A percentile compares a stretch with the other conserved stretches of the same genome.
phyloP scores from a whole-genome alignment of 2,113 vertebrate species.

The Delphinapterus leucas region DNA sequence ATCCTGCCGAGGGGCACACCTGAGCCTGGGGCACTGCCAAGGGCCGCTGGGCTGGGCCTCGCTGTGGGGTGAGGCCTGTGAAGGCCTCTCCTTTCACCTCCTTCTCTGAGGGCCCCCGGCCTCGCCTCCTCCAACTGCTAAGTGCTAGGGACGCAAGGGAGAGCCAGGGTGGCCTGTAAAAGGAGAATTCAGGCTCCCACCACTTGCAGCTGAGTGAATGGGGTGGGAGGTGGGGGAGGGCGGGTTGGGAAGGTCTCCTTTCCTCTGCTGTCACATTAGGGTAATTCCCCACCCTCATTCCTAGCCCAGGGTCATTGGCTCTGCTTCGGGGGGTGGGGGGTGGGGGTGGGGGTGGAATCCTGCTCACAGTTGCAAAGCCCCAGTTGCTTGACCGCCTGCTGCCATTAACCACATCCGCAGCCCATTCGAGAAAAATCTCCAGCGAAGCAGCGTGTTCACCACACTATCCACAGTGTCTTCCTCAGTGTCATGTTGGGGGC shows the following conservation, averaged over 20 bases:
- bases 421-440: not conserved
- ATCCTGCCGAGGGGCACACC: not conserved
- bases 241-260: not conserved
- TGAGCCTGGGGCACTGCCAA: not conserved
- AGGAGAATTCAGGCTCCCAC: not conserved
- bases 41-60: not conserved
- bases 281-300: not conserved
- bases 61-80: rapidly evolving
- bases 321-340: not conserved
- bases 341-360: not conserved
- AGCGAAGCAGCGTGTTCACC: not conserved
- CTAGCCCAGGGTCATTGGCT: not conserved
- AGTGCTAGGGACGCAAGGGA: not conserved
- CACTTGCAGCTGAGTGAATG: not conserved
- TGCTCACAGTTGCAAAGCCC: not conserved
- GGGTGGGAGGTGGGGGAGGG: not conserved
- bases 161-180: not conserved
- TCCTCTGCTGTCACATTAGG: not conserved
- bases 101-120: not conserved
- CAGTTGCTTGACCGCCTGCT: not conserved
- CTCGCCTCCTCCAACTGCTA: not conserved
- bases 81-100: not conserved
- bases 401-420: not conserved
- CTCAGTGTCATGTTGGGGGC: not conserved
- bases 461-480: no score